A percentile compares a stretch with the other conserved stretches of the same genome.
phyloP scores from a whole-genome alignment of 2,888 invertebrate species.

The Nymphalis urticae region DNA sequence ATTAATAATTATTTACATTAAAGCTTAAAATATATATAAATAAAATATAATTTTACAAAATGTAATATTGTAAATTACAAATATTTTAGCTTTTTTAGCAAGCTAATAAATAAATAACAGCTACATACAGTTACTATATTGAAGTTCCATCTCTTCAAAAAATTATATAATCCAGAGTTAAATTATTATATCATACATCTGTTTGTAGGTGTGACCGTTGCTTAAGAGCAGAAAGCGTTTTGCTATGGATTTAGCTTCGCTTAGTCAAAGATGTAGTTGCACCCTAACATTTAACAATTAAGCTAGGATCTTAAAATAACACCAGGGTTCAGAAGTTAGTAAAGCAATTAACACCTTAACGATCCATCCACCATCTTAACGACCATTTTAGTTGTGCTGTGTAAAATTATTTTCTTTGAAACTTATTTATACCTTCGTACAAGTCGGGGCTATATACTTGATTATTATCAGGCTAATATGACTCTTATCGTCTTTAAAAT shows the following conservation, averaged over 20 bases:
- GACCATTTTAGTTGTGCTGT: constrained; percentile 30
- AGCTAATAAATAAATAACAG: too few species aligned
- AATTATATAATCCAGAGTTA: too few species aligned
- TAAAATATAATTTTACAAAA: too few species aligned
- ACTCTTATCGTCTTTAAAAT: background rate
- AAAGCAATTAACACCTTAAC: constrained; percentile 31
- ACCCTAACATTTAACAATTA: background rate
- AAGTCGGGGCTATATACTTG: background rate
- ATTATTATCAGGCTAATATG: background rate
- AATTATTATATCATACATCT: too few species aligned
- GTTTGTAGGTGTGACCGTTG: too few species aligned
- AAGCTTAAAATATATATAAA: too few species aligned
- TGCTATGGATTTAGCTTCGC: background rate
- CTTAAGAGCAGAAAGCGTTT: background rate
- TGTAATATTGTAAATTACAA: too few species aligned
- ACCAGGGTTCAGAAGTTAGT: constrained; percentile 22
- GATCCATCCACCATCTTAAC: constrained; percentile 35
- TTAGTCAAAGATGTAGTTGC: background rate
- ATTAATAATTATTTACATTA: too few species aligned
- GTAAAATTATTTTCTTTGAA: constrained; percentile 26
- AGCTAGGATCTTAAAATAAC: constrained; percentile 20
- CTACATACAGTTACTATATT: too few species aligned
- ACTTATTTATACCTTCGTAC: background rate
- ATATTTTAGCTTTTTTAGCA: too few species aligned
- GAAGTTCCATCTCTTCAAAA: too few species aligned